Evolutionary conservation across 1,140 invertebrate genomes (phyloP).

Genomic region (Atta texana): DNA sequence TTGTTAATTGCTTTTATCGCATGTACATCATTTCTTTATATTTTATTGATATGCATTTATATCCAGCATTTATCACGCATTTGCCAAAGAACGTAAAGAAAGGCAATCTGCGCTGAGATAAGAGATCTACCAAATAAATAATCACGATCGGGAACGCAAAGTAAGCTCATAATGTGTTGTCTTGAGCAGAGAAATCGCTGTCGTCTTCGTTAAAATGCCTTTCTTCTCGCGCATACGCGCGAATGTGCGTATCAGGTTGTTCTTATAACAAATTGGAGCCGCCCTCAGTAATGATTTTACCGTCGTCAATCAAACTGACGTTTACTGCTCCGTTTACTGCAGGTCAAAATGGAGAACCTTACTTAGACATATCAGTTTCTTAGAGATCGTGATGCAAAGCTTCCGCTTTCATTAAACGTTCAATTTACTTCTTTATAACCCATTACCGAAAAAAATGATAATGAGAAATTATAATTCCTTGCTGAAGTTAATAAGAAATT

Average conservation of each 20-base stretch:
- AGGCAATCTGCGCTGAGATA: constrained; percentile 57
- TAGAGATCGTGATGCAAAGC: not conserved
- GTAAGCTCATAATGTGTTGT: constrained; percentile 40
- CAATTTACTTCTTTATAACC: not conserved
- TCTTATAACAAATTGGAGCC: constrained; percentile 50
- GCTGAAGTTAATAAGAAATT: too few relatives aligned
- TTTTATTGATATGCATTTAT: constrained; percentile 29
- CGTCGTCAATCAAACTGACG: constrained; percentile 73
- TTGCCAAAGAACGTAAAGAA: constrained; percentile 11
- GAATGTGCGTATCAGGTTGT: constrained; percentile 34
- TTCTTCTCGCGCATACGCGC: constrained; percentile 42
- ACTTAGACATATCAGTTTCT: constrained; percentile 64
- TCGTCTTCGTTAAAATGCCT: constrained; percentile 20
- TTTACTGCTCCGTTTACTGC: constrained; percentile 81
- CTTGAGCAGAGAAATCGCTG: constrained; percentile 31
- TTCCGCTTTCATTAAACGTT: constrained; percentile 31
- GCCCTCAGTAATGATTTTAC: constrained; percentile 71
- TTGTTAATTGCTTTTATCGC: constrained; percentile 33
- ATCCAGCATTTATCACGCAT: constrained; percentile 4
- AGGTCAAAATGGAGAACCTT: constrained; percentile 68
- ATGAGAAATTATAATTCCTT: not conserved
- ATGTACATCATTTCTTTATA: not conserved
- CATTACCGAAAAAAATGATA: constrained; percentile 8
- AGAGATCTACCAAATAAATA: constrained; percentile 55
- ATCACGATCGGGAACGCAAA: constrained; percentile 38